Evolutionary conservation across 1,140 invertebrate genomes (phyloP).

Genomic region (Drosophila punjabiensis): DNA sequence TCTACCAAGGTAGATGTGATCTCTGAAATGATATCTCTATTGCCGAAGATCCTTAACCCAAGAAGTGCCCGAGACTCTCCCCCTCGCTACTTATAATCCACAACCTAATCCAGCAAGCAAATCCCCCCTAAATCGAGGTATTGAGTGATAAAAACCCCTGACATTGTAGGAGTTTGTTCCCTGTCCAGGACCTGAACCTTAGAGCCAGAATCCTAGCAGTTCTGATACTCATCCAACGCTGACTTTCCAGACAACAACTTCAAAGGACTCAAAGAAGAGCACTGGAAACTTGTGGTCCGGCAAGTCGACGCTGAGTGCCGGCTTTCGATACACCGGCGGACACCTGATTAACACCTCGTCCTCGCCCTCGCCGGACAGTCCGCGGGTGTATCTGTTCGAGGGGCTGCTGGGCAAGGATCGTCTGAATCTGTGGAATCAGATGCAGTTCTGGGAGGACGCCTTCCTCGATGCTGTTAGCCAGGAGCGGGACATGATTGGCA

Average conservation of each 20-base stretch:
- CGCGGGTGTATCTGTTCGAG: constrained; percentile 96
- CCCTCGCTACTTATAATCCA: too few relatives aligned
- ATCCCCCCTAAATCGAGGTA: not conserved
- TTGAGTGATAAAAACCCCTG: not conserved
- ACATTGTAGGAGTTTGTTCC: constrained; percentile 1
- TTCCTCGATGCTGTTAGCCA: constrained; percentile 99
- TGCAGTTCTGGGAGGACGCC: constrained; percentile 99
- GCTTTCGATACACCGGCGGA: constrained; percentile 95
- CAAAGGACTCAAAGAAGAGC: constrained; percentile 90
- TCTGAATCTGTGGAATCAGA: constrained; percentile 98
- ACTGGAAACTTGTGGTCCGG: constrained; percentile 95
- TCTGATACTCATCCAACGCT: not conserved
- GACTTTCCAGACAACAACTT: constrained; percentile 75
- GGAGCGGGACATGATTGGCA: constrained; percentile 99
- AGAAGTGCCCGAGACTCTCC: not conserved
- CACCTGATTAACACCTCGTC: constrained; percentile 94
- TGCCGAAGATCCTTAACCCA: not conserved
- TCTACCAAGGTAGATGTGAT: too few relatives aligned
- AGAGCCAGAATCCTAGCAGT: too few relatives aligned
- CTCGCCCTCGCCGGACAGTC: constrained; percentile 93
- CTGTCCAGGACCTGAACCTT: not conserved
- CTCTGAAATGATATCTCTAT: too few relatives aligned
- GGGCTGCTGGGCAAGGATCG: constrained; percentile 89
- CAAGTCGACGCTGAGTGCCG: constrained; percentile 95
- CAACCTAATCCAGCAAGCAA: too few relatives aligned